These are phyloP conservation scores for Drosophila seclusa DNA, from an alignment of 2,888 invertebrate species.

Conservation along the genomic window DNA sequence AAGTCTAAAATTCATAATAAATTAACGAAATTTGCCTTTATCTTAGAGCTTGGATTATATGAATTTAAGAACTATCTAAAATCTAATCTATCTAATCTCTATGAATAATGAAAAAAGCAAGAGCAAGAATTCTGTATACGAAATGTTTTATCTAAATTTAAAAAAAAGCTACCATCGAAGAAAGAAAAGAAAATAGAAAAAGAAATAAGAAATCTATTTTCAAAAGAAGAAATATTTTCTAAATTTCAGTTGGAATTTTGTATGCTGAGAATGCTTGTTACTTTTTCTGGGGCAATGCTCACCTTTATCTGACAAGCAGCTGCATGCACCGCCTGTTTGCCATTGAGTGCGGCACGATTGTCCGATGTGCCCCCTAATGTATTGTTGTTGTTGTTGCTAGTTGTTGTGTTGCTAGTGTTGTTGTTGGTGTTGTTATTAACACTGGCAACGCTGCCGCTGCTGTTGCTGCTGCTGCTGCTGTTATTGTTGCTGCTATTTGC, in stretches of 20 bases:
- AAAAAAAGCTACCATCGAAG: too few relatives aligned
- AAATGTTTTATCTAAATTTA: too few relatives aligned
- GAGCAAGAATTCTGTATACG: not conserved
- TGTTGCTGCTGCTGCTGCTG: conserved; percentile 28
- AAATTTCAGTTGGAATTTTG: not conserved
- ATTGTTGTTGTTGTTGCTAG: conserved; percentile 38
- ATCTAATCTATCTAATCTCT: too few relatives aligned
- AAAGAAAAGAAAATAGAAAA: too few relatives aligned
- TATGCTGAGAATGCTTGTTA: not conserved
- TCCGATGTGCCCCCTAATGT: conserved; percentile 47
- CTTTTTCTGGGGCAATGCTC: conserved; percentile 54
- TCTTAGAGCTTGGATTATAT: not conserved
- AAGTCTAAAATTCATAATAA: not conserved
- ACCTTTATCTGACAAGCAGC: conserved; percentile 99
- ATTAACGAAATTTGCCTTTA: not conserved
- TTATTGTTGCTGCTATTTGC: conserved; percentile 43
- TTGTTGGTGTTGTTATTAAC: conserved; percentile 22
- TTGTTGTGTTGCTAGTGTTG: conserved; percentile 31
- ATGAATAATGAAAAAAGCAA: not conserved
- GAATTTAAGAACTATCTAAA: not conserved
- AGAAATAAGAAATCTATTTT: not conserved
- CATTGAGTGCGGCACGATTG: conserved; percentile 72
- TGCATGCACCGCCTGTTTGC: conserved; percentile 91
- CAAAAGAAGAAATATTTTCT: not conserved
- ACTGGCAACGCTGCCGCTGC: conserved; percentile 6